These are phyloP conservation scores for Xylocampa areola DNA, from an alignment of 2,888 invertebrate species.

Conservation along the genomic window DNA sequence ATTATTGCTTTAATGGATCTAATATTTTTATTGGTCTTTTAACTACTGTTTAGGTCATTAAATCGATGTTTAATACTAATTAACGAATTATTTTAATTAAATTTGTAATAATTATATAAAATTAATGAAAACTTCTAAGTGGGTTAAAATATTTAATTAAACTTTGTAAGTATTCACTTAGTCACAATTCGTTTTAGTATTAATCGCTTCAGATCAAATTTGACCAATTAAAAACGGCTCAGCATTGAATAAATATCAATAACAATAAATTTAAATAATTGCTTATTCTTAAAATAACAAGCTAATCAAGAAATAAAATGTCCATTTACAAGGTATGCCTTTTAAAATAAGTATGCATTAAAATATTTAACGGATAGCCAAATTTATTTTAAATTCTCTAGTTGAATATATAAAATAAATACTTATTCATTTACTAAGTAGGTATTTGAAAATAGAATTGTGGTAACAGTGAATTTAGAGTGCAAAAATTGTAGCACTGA, in stretches of 20 bases:
- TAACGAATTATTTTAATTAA: slow-evolving; percentile 19
- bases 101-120: background rate
- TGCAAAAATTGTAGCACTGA: slow-evolving; percentile 17
- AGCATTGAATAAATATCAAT: slow-evolving; percentile 19
- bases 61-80: slow-evolving; percentile 26
- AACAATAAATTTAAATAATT: slow-evolving; percentile 27
- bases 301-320: slow-evolving; percentile 1
- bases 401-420: slow-evolving; percentile 4
- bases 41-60: slow-evolving; percentile 29
- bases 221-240: slow-evolving; percentile 21
- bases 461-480: slow-evolving; percentile 39
- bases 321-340: slow-evolving; percentile 11
- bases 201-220: slow-evolving; percentile 10
- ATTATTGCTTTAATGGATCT: slow-evolving; percentile 20
- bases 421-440: background rate
- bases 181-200: slow-evolving; percentile 10
- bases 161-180: slow-evolving; percentile 13
- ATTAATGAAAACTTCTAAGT: slow-evolving; percentile 20
- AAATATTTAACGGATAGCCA: slow-evolving; percentile 29
- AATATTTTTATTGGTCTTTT: slow-evolving; percentile 11
- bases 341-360: slow-evolving; percentile 34
- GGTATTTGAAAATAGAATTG: slow-evolving; percentile 15
- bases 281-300: slow-evolving; percentile 9
- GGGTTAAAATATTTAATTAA: slow-evolving; percentile 23
- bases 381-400: slow-evolving; percentile 25